A percentile compares a stretch with the other conserved stretches of the same genome.
These are phyloP conservation scores for Sebastes fasciatus DNA, from an alignment of 2,113 vertebrate species.

Conservation along the genomic window DNA sequence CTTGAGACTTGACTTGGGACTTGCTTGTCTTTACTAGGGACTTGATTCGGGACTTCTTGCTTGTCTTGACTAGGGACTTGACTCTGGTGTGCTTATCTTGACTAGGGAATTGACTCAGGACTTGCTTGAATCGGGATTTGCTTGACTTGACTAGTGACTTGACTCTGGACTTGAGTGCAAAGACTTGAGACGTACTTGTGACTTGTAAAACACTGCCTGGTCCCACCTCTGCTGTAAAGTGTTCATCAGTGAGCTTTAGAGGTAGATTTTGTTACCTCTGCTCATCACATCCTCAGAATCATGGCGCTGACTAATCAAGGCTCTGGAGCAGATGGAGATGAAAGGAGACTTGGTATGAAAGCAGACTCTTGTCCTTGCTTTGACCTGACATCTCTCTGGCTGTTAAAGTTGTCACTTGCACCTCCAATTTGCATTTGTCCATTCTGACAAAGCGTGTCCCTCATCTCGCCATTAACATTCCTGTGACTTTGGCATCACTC, in stretches of 20 bases:
- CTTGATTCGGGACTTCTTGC: too few relatives aligned
- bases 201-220: too few relatives aligned
- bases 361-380: slow-evolving; percentile 45
- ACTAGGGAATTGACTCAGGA: too few relatives aligned
- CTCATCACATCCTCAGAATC: background rate
- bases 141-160: too few relatives aligned
- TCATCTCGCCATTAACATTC: slow-evolving; percentile 54
- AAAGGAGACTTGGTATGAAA: slow-evolving; percentile 49
- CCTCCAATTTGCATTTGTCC: slow-evolving; percentile 43
- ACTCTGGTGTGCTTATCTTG: too few relatives aligned
- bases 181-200: too few relatives aligned
- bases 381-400: slow-evolving; percentile 26
- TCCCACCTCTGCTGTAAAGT: too few relatives aligned
- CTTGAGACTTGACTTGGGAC: too few relatives aligned
- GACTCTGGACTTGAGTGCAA: too few relatives aligned
- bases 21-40: too few relatives aligned
- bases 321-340: background rate
- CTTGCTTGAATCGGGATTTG: too few relatives aligned
- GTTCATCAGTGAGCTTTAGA: background rate
- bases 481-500: slow-evolving; percentile 25
- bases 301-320: slow-evolving; percentile 4
- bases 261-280: background rate
- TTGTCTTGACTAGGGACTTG: too few relatives aligned
- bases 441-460: slow-evolving; percentile 25
- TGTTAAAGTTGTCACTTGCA: slow-evolving; percentile 49